Evolutionary conservation across 2,888 invertebrate species (phyloP), one percentile per base, ranked within the genome.

Genomic region (Phytoseiulus persimilis): DNA sequence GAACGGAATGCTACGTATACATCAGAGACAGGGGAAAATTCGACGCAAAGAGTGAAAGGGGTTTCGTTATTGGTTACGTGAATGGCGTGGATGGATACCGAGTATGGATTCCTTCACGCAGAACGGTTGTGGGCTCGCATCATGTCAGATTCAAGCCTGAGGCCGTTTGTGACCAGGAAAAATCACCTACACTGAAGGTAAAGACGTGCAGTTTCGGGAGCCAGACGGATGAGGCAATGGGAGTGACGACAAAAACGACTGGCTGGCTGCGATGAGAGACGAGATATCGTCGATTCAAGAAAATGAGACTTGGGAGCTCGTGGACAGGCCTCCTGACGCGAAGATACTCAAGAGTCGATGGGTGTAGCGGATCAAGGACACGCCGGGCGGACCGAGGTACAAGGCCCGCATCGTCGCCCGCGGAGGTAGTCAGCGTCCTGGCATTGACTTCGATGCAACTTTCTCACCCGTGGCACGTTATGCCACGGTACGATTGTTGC

Each of bases 341-440:
- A 84, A 83, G 89, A 90, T 89, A 6, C 90, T 90, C 32, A 83
- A 89, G 31, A 89, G 89, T 33, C 90, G 90, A 45, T 90, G 90
- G 90, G 90, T 91, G 18, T 90, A 39, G 83, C 89, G 65, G 33
- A 65, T 90, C 3, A 91, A 91, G 83, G 83, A 46, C 83, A 90
- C 90, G 89, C 90, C 89, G 45, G 90, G 90, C 87, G 90, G 90
- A 23, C 39, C 89, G 39, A 83, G 83, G 18, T 90, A 89, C n/a
- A 91, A 90, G 33, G 90, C 90, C 32, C 83, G 90, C 83, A n/a
- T 90, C 23, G 90, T 90, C 65, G 90, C 90, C 32, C 31, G 33
- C 32, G 90, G 90, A 33, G 90, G 84, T 90, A 39, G 46, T 90
- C 91, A 90, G 65, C 23, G 89, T 39, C 31, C 89, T 18, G 90